Base-by-base conservation (phyloP, 2,113 vertebrate species). In the Anarhynchus alexandrinus region DNA sequence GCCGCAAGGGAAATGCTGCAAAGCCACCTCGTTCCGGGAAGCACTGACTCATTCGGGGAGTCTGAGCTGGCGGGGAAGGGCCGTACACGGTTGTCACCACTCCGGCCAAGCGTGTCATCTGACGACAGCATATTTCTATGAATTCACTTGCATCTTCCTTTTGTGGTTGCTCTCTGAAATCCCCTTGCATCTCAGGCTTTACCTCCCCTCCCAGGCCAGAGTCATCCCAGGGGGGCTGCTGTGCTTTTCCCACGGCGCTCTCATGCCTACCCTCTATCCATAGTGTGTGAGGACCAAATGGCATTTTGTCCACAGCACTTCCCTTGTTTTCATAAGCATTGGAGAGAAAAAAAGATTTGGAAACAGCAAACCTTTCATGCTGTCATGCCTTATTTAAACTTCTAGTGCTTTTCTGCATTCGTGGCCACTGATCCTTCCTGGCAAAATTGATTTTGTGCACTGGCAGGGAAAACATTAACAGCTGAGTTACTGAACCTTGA, bases 71-170 rank as follows among this genome's bases (percentile, higher is more conserved):
- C 3, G 3, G 55, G 70, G 55, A 88, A 62, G 73, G 64, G 59
- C 58, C 4, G 5, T 11, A 14, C 5, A 1, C 0, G 0, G 52
- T n/a, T 26, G 8, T 69, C 3, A 2, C 1, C 8, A 0, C 19
- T 88, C 51, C 2, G 0, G 43, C 66, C 5, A 1, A 87, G 51
- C 3, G 0, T 1, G 0, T 89, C 77, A 47, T 78, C 86, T 61
- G 38, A 5, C 51, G 52, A 26, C 78, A 61, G 10, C 4, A 0
- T 64, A 47, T 82, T 91, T 23, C 69, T 82, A 0, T 76, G 57
- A 40, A 61, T 89, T 91, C 72, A 74, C 23, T 57, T 61, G 77
- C 65, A 71, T 66, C 77, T 94, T 97, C 70, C 81, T 87, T 45
- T 89, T 74, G 77, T 71, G 86, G n/a, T 67, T 87, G 61, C 57